Evolutionary conservation across 2,888 invertebrate genomes (phyloP), one percentile per base, ranked within the genome.

Genomic region (Orthosia cruda): DNA sequence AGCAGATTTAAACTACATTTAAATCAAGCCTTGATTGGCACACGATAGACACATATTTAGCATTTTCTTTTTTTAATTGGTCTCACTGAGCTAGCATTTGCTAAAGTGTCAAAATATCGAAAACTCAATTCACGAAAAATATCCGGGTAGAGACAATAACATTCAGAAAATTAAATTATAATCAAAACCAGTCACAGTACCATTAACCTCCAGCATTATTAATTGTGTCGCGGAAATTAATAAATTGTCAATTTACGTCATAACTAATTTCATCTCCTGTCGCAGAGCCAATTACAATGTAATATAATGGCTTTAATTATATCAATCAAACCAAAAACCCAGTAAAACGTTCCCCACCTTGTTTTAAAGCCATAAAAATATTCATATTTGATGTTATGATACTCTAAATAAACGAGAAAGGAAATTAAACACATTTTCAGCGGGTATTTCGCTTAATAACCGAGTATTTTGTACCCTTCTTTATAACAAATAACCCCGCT

Each of bases 351-450:
- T 54, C 52, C 49, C 32, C n/a, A 50, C 18, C 47, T 47, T 57
- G 49, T 23, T 59, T 40, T n/a, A 59, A 65, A 80, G 15, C 20
- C n/a, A 50, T 65, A 65, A 79, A 79, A 74, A 66, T 71, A 74
- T 74, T 71, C 55, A 77, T 71, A 63, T 66, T 84, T 72, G 67
- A 74, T 77, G 50, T 65, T 70, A 65, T 66, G 69, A 76, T 81
- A 63, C 63, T 86, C 59, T 80, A 71, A 77, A 83, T 66, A 81
- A 81, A 71, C 54, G 65, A 50, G 63, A 77, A 20, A 85, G 83
- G 83, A 86, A 83, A 87, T 87, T 85, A 85, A 85, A 81, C 68
- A 76, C 83, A 83, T 83, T 86, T 86, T 81, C 72, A 72, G 23
- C 68, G 75, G 59, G 70, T 67, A 64, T 80, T 65, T 77, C 79